Percentiles rank a stretch among this genome's conserved stretches.
These are phyloP conservation scores for Perizoma flavofasciatum DNA, from an alignment of 2,888 invertebrate species.

Conservation along the genomic window DNA sequence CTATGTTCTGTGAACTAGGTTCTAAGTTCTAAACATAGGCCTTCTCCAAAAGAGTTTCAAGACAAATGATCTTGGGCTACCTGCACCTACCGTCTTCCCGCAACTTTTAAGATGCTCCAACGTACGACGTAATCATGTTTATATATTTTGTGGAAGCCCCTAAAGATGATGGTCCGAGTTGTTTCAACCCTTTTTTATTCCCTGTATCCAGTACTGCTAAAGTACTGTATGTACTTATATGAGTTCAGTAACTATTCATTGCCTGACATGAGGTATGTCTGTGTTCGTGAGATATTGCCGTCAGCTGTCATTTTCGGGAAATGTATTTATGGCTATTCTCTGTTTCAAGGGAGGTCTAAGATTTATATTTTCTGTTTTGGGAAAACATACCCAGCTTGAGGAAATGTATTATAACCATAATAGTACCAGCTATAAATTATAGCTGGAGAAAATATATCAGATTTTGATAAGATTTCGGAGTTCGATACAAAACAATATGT, in stretches of 20 bases:
- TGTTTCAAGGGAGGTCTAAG: conserved; percentile 18
- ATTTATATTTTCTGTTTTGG: conserved; percentile 16
- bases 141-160: too few relatives aligned
- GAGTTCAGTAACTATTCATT: conserved; percentile 18
- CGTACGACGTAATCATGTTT: too few relatives aligned
- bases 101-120: too few relatives aligned
- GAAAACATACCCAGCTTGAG: neutral
- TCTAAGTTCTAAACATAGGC: too few relatives aligned
- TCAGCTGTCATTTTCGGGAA: conserved; percentile 30
- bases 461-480: neutral
- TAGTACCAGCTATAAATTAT: neutral
- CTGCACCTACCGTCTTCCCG: too few relatives aligned
- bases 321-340: conserved; percentile 18
- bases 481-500: too few relatives aligned
- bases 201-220: conserved; percentile 3
- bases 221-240: neutral
- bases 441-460: neutral
- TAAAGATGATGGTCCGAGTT: too few relatives aligned
- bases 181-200: neutral
- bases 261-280: conserved; percentile 12
- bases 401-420: neutral
- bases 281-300: conserved; percentile 26
- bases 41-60: too few relatives aligned
- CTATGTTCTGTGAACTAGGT: too few relatives aligned
- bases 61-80: too few relatives aligned